phyloP scores from a whole-genome alignment of 2,888 invertebrate genomes.

The Pyrgus malvae region DNA sequence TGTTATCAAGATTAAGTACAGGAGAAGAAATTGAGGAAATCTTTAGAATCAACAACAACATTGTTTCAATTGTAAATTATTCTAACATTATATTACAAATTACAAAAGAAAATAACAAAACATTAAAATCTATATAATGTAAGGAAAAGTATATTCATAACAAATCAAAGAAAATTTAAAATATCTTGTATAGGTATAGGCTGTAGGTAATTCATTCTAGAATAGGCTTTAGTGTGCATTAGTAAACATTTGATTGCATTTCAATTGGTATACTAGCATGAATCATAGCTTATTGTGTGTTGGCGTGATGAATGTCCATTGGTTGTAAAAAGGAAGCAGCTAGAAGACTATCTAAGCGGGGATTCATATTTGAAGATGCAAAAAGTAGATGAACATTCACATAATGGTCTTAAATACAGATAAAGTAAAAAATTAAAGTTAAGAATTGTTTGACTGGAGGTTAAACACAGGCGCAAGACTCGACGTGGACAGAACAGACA shows the following conservation, averaged over 20 bases:
- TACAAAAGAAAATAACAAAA: neutral
- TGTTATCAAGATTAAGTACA: too few species aligned
- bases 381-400: neutral
- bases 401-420: neutral
- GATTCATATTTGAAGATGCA: neutral
- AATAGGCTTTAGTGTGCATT: neutral
- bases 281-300: neutral
- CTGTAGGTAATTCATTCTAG: neutral
- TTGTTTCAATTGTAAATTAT: too few species aligned
- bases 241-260: neutral
- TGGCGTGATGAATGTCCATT: neutral
- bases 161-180: too few species aligned
- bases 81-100: neutral
- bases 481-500: conserved; percentile 8
- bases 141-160: too few species aligned
- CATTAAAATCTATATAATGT: too few species aligned
- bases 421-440: too few species aligned
- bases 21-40: too few species aligned
- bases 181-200: neutral
- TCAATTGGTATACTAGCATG: neutral
- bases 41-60: too few species aligned
- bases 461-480: conserved; percentile 1
- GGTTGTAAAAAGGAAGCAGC: neutral
- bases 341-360: neutral
- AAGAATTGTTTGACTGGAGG: neutral